A percentile compares a stretch with the other conserved stretches of the same genome.
These are phyloP conservation scores for Sminthurides bifidus DNA, from an alignment of 1,140 invertebrate genomes.

Conservation along the genomic window DNA sequence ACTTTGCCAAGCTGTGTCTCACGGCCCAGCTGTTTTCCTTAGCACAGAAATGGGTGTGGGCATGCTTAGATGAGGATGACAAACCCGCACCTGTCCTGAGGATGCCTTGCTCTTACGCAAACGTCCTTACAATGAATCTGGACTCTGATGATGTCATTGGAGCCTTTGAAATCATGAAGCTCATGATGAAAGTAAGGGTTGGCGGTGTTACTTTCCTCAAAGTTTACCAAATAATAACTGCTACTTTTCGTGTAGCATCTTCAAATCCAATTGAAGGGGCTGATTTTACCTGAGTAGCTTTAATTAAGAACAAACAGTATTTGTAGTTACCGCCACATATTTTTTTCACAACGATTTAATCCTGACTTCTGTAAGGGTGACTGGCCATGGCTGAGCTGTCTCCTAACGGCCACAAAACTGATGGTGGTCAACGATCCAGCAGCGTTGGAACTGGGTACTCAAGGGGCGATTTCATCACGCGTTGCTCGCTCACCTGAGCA, in stretches of 20 bases:
- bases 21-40: conserved; percentile 26
- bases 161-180: conserved; percentile 16
- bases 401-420: conserved; percentile 26
- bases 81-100: conserved; percentile 16
- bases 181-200: conserved; percentile 18
- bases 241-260: background rate
- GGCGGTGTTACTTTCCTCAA: background rate
- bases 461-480: conserved; percentile 19
- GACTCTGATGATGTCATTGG: conserved; percentile 27
- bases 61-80: conserved; percentile 23
- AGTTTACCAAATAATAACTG: background rate
- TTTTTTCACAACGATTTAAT: background rate
- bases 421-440: conserved; percentile 31
- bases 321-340: too few species aligned
- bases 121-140: conserved; percentile 27
- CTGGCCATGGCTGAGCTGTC: conserved; percentile 24
- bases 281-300: too few species aligned
- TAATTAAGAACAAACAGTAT: too few species aligned
- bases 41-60: conserved; percentile 31
- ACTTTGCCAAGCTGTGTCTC: conserved; percentile 28
- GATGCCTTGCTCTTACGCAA: conserved; percentile 30
- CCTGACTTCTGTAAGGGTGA: conserved; percentile 15
- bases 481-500: conserved; percentile 17
- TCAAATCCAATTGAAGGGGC: too few species aligned
- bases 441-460: conserved; percentile 20